Evolutionary conservation across 2,113 vertebrate genomes (phyloP), one percentile per base, ranked within the genome.

Genomic region (Sarotherodon lohbergeri): DNA sequence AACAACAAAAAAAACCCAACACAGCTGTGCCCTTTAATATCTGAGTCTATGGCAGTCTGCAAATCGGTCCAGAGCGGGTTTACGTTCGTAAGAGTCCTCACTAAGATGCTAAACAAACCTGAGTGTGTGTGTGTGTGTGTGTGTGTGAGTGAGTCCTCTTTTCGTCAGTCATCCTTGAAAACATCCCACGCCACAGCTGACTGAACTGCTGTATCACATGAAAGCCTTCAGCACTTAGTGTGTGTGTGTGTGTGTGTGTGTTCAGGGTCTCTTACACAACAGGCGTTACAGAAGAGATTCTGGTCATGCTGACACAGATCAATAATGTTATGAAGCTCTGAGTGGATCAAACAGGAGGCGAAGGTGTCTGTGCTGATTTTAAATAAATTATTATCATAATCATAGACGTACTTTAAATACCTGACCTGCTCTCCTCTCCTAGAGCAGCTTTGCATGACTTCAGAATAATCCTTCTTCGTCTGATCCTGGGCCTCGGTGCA

Each of bases 101-200:
- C 14, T 11, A 27, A 7, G 22, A 7, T 11, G 43, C 22, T 27
- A 48, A 27, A 17, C 13, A 46, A 27, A 27, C 22, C 1, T 34
- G 3, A 3, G 59, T 34, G 57, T 6, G 24, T 12, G 32, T 1
- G 2, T 6, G 43, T 7, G 8, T 5, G 27, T 19, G 71, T 32
- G 12, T 14, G 43, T 5, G 36, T 39, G 36, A 0, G 52, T 6
- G 54, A 57, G 76, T 81, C 55, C 63, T 85, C 80, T 76, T 68
- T 81, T 83, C 46, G 83, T 82, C 59, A 84, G 41, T 66, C 78
- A 79, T 43, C 61, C 88, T 82, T 80, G 57, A 86, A 88, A 82
- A n/a, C 86, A 90, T 93, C 81, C 90, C 87, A 89, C 56, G 5
- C 61, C 86, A 85, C 56, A 78, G 27, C 34, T 22, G 57, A 85